Evolutionary conservation across 2,797 vertebrate species (phyloP).

Genomic region (Leptatherina wallacei): DNA sequence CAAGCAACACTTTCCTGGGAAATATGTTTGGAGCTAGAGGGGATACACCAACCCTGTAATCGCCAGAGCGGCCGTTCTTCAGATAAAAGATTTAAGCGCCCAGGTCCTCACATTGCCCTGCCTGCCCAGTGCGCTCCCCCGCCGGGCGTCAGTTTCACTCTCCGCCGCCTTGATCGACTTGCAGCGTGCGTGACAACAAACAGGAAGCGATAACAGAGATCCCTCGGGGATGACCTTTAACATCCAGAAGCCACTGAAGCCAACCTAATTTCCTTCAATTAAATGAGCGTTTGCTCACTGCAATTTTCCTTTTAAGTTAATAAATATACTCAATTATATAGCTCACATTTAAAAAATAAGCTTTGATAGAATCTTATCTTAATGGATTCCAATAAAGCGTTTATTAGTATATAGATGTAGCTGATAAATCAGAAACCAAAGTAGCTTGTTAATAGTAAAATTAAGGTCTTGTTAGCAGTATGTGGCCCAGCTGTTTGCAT

Average conservation of each 20-base stretch:
- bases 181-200: constrained; percentile 52
- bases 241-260: constrained; percentile 13
- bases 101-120: constrained; percentile 38
- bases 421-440: neutral
- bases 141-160: constrained; percentile 57
- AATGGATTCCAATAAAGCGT: neutral
- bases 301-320: constrained; percentile 19
- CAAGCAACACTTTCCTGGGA: constrained; percentile 32
- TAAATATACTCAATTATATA: constrained; percentile 27
- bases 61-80: constrained; percentile 40
- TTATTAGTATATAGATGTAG: neutral
- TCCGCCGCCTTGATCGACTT: constrained; percentile 42
- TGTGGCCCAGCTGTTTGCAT: constrained; percentile 10
- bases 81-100: constrained; percentile 66
- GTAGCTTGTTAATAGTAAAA: too few species aligned
- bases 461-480: constrained; percentile 14
- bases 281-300: neutral
- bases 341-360: neutral
- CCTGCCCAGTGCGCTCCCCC: constrained; percentile 49
- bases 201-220: constrained; percentile 51
- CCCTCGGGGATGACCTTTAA: constrained; percentile 15
- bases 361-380: neutral
- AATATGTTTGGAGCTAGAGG: constrained; percentile 25
- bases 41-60: constrained; percentile 39
- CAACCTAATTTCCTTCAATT: constrained; percentile 24